phyloP scores from a whole-genome alignment of 2,888 invertebrate species.

The Synergus laeviventris region DNA sequence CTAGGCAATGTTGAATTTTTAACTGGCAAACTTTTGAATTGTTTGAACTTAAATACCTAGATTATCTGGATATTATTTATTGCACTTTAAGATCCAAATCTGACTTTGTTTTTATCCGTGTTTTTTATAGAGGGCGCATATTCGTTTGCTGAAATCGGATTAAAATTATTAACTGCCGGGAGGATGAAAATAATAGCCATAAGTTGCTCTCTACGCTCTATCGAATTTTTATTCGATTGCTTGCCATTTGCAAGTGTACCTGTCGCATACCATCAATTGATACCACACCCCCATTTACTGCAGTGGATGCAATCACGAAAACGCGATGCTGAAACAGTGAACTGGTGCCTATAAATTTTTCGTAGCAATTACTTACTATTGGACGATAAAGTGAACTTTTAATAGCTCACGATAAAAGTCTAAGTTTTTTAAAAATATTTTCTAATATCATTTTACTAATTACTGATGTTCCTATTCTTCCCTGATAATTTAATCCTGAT shows the following conservation, averaged over 20 bases:
- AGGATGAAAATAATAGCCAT: background rate
- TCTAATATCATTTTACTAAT: background rate
- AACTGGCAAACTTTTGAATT: background rate
- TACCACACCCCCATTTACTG: conserved; percentile 22
- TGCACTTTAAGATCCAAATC: background rate
- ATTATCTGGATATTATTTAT: background rate
- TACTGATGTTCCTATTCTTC: background rate
- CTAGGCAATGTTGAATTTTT: background rate
- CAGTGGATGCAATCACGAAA: conserved; percentile 11
- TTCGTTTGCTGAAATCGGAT: background rate
- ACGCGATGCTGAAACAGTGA: background rate
- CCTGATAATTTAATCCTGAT: background rate
- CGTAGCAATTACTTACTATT: conserved; percentile 16
- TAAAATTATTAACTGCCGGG: background rate
- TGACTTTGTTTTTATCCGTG: background rate
- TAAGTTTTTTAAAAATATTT: background rate
- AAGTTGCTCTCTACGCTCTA: background rate
- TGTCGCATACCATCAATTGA: conserved; percentile 23
- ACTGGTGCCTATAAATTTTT: conserved; percentile 13
- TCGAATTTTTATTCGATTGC: conserved; percentile 6
- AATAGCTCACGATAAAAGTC: conserved; percentile 2
- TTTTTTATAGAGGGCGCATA: background rate
- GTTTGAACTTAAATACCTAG: background rate
- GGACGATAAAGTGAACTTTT: conserved; percentile 4
- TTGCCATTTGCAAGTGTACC: conserved; percentile 3